Conservation (phyloP, 2,797 vertebrate genomes). For the Pogonophryne albipinna region DNA sequence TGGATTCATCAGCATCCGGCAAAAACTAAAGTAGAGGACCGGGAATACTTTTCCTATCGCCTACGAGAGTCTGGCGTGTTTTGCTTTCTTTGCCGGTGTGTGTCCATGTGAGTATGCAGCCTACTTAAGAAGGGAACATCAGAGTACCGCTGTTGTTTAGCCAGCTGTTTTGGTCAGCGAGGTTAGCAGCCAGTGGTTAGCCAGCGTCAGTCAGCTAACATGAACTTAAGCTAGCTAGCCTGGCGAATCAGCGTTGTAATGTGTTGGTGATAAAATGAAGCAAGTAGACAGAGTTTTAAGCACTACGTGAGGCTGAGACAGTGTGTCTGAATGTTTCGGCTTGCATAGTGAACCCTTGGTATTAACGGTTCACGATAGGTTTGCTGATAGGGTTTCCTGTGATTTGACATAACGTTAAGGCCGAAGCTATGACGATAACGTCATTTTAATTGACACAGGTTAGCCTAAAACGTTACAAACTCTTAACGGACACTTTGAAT, state of each 20-base stretch:
- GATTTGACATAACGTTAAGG: constrained; percentile 57
- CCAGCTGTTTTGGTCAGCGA: constrained; percentile 74
- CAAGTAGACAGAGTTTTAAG: not conserved
- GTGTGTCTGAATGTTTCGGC: not conserved
- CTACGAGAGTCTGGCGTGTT: not conserved
- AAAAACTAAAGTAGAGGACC: constrained; percentile 24
- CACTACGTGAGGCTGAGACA: not conserved
- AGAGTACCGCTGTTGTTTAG: constrained; percentile 26
- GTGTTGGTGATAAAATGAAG: not conserved
- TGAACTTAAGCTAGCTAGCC: constrained; percentile 52
- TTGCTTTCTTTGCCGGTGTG: not conserved
- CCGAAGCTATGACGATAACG: constrained; percentile 43
- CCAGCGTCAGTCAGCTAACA: constrained; percentile 59
- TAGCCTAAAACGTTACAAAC: not conserved
- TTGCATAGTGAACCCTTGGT: not conserved
- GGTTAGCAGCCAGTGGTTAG: constrained; percentile 68
- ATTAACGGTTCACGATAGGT: constrained; percentile 21
- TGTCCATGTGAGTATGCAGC: constrained; percentile 48
- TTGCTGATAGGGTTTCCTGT: constrained; percentile 43
- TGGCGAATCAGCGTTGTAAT: not conserved
- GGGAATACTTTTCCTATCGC: not conserved
- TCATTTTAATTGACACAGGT: constrained; percentile 12
- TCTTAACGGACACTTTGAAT: not conserved
- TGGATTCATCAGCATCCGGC: constrained; percentile 51
- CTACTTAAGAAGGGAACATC: not conserved